Conservation (phyloP, 2,888 invertebrate genomes). For the Dione juno region DNA sequence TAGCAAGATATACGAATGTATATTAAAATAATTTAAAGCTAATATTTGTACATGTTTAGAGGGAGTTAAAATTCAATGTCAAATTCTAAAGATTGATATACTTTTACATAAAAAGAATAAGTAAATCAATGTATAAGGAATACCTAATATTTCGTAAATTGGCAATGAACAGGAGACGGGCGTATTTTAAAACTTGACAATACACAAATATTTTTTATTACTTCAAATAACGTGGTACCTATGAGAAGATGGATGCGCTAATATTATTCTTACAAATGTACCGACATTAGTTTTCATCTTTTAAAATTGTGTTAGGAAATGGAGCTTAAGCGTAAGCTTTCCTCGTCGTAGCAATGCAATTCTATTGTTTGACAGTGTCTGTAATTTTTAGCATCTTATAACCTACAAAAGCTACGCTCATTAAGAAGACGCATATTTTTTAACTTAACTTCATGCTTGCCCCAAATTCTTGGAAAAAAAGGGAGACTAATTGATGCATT, state of each 20-base stretch:
- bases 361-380: not conserved
- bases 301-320: slow-evolving; percentile 21
- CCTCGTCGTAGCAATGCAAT: not conserved
- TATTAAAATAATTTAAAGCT: slow-evolving; percentile 4
- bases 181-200: not conserved
- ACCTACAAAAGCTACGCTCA: not conserved
- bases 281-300: slow-evolving; percentile 18
- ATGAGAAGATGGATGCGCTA: not conserved
- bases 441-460: not conserved
- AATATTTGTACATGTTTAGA: not conserved
- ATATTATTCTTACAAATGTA: slow-evolving; percentile 20
- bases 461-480: no score
- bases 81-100: not conserved
- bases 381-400: not conserved
- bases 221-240: not conserved
- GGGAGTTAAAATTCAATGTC: not conserved
- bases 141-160: not conserved
- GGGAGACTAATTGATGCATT: not conserved
- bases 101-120: not conserved
- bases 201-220: not conserved
- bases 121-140: not conserved
- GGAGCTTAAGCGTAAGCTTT: not conserved
- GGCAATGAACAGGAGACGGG: not conserved
- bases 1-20: not conserved
- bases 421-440: not conserved